Conservation (phyloP, 1,140 invertebrate species). For the Diachasma alloeum region DNA sequence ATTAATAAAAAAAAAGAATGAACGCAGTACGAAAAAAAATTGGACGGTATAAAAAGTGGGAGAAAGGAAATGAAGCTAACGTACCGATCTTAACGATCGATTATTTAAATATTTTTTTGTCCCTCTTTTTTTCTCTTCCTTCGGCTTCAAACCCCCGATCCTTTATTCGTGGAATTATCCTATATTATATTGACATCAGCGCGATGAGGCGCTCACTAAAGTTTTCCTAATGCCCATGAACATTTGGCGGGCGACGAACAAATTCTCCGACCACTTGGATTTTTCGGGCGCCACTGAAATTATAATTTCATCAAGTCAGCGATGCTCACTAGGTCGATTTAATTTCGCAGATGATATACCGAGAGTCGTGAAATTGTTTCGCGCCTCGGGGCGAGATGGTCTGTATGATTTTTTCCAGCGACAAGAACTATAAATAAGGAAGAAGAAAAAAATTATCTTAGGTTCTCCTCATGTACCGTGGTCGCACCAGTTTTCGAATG, state of each 20-base stretch:
- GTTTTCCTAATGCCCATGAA: conserved; percentile 35
- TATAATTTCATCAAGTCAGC: conserved; percentile 49
- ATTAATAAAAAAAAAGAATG: conserved; percentile 24
- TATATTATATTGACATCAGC: conserved; percentile 52
- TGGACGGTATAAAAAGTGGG: background rate
- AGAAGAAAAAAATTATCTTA: background rate
- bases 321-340: conserved; percentile 19
- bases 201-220: background rate
- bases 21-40: background rate
- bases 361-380: background rate
- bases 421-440: background rate
- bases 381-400: conserved; percentile 28
- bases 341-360: background rate
- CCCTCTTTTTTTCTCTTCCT: background rate
- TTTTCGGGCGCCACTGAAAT: conserved; percentile 36
- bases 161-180: conserved; percentile 41
- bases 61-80: conserved; percentile 3
- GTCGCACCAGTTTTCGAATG: too few relatives aligned
- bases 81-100: conserved; percentile 24
- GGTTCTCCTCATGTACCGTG: too few relatives aligned
- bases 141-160: background rate
- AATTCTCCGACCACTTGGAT: background rate
- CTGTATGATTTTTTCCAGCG: background rate
- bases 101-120: conserved; percentile 25
- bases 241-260: conserved; percentile 31